These are phyloP conservation scores for Theropithecus gelada DNA, from an alignment of 2,113 vertebrate genomes.

Conservation along the genomic window DNA sequence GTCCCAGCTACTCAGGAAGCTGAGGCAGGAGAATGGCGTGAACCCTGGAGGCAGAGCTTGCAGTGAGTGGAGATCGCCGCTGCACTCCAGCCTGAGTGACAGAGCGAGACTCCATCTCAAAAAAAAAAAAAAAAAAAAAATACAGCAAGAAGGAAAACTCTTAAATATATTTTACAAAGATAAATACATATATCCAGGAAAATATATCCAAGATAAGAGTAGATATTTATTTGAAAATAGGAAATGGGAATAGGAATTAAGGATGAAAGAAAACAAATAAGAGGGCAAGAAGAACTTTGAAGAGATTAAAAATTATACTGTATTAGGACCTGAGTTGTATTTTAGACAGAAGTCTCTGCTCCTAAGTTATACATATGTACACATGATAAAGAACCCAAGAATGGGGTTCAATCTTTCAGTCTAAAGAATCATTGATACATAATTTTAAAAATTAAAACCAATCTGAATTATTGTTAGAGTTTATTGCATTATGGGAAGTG, in stretches of 20 bases:
- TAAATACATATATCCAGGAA: not conserved
- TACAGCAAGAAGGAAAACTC: not conserved
- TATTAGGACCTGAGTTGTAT: not conserved
- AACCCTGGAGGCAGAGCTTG: too few species aligned
- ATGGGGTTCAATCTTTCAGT: not conserved
- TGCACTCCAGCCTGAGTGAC: too few species aligned
- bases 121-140: not conserved
- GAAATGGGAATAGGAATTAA: not conserved
- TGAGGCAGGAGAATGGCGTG: too few species aligned
- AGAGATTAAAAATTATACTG: not conserved
- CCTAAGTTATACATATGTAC: not conserved
- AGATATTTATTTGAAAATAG: not conserved
- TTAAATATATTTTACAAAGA: not conserved
- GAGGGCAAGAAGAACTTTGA: not conserved
- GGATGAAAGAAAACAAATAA: not conserved
- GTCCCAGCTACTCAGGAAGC: too few species aligned
- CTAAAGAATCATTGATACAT: not conserved
- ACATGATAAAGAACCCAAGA: not conserved
- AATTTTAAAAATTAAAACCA: not conserved
- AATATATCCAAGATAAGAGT: not conserved
- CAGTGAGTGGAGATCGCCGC: too few species aligned
- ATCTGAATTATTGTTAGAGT: not conserved
- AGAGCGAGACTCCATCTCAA: too few species aligned
- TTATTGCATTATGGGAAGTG: not conserved
- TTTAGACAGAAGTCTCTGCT: not conserved